Percentiles rank a stretch among this genome's conserved stretches.
Conservation (phyloP, 2,888 invertebrate species). For the Philonicus albiceps region DNA sequence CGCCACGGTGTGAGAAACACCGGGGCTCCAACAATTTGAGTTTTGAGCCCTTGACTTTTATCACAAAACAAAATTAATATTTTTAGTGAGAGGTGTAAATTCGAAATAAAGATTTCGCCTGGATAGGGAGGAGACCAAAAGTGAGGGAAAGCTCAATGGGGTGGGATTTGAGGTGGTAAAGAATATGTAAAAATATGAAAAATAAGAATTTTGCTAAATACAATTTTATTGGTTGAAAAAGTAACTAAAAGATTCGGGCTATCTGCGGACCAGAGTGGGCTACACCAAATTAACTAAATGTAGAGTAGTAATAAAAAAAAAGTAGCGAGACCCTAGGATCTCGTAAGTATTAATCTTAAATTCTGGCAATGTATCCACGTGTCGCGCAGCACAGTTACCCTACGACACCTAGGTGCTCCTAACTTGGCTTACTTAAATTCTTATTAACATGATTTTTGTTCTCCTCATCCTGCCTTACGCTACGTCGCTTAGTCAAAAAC, state of each 20-base stretch:
- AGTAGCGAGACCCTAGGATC: background rate
- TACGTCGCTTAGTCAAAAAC: background rate
- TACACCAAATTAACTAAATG: background rate
- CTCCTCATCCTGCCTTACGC: background rate
- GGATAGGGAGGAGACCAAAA: background rate
- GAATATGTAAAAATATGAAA: background rate
- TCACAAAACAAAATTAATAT: background rate
- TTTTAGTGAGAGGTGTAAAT: background rate
- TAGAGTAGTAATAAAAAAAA: constrained; percentile 14
- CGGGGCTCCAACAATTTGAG: background rate
- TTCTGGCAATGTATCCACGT: constrained; percentile 47
- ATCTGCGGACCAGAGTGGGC: constrained; percentile 35
- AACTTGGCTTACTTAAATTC: background rate
- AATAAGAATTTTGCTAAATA: constrained; percentile 22
- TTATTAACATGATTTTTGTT: background rate
- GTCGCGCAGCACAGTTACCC: background rate
- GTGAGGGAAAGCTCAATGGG: background rate
- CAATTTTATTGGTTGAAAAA: constrained; percentile 29
- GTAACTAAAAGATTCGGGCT: constrained; percentile 19
- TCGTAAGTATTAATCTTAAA: constrained; percentile 45
- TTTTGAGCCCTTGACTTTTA: background rate
- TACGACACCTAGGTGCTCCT: background rate
- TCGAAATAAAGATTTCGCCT: background rate
- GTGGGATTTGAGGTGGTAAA: background rate
- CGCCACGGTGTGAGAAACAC: background rate